Conservation (phyloP, 2,888 invertebrate genomes). For the Oscheius sp. region DNA sequence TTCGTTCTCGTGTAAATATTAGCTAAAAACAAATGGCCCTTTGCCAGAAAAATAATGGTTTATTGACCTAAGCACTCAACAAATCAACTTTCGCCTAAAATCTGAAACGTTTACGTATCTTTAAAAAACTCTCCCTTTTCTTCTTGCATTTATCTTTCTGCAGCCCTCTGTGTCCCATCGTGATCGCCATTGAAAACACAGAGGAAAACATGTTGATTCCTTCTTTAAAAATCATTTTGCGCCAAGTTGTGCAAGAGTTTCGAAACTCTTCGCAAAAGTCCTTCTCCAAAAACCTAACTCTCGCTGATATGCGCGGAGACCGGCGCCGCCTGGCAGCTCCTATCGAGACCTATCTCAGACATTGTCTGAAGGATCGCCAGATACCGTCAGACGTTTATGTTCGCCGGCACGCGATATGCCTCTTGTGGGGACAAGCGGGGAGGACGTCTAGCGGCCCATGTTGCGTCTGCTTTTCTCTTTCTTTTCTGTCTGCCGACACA, state of each 20-base stretch:
- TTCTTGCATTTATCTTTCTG: no score
- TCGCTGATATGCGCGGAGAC: neutral
- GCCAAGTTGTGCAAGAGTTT: conserved; percentile 31
- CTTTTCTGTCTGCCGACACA: neutral
- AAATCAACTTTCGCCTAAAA: conserved; percentile 8
- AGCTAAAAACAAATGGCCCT: conserved; percentile 27
- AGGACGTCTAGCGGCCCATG: conserved; percentile 8
- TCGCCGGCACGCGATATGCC: conserved; percentile 31
- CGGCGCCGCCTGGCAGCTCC: neutral
- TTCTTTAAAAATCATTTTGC: neutral
- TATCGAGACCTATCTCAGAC: conserved; percentile 7
- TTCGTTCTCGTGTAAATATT: neutral
- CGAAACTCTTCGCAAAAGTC: conserved; percentile 10
- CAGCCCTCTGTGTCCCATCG: neutral
- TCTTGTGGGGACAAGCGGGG: neutral
- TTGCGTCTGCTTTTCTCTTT: conserved; percentile 33
- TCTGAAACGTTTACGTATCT: no score
- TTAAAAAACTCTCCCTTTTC: no score
- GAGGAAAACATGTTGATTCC: conserved; percentile 18
- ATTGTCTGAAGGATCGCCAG: neutral
- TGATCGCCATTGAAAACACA: neutral
- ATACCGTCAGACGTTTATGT: conserved; percentile 34
- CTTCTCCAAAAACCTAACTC: neutral
- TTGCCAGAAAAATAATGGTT: conserved; percentile 1
- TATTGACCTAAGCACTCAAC: conserved; percentile 17